These are phyloP conservation scores for Rhingia campestris DNA, from an alignment of 2,888 invertebrate species.

Conservation along the genomic window DNA sequence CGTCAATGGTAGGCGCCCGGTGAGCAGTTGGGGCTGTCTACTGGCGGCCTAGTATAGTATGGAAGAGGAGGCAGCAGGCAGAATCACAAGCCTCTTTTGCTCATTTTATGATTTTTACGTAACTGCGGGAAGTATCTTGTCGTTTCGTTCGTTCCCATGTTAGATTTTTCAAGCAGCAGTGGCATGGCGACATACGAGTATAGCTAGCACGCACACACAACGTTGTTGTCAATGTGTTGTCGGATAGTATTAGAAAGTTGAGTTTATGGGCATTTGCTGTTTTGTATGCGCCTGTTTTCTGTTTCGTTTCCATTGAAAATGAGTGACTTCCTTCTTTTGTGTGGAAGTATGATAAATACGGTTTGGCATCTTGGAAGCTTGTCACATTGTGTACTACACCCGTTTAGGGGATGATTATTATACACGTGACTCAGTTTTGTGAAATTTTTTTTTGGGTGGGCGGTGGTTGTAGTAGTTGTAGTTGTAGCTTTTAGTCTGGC, in stretches of 20 bases:
- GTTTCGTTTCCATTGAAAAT: slow-evolving; percentile 32
- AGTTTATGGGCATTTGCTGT: slow-evolving; percentile 22
- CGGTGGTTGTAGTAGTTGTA: slow-evolving; percentile 37
- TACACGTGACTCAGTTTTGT: slow-evolving; percentile 52
- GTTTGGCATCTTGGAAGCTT: slow-evolving; percentile 62
- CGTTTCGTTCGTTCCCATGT: slow-evolving; percentile 26
- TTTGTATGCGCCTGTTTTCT: background rate
- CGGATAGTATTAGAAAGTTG: slow-evolving; percentile 29
- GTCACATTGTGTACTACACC: slow-evolving; percentile 29
- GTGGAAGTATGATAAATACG: slow-evolving; percentile 56
- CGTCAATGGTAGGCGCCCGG: slow-evolving; percentile 34
- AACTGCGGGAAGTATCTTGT: slow-evolving; percentile 51
- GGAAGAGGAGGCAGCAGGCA: slow-evolving; percentile 41
- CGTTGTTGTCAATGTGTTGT: background rate
- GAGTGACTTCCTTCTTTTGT: slow-evolving; percentile 62
- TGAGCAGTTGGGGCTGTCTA: slow-evolving; percentile 4
- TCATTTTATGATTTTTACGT: slow-evolving; percentile 60
- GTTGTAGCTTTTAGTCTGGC: slow-evolving; percentile 47
- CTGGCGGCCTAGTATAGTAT: slow-evolving; percentile 6
- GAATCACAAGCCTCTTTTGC: slow-evolving; percentile 3
- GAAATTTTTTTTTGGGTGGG: slow-evolving; percentile 32
- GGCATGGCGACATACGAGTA: slow-evolving; percentile 21
- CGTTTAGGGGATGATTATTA: slow-evolving; percentile 29
- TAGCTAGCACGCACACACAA: background rate
- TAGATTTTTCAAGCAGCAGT: slow-evolving; percentile 38